Base-by-base conservation (phyloP, 2,797 vertebrate species). In the Malurus splendens region DNA sequence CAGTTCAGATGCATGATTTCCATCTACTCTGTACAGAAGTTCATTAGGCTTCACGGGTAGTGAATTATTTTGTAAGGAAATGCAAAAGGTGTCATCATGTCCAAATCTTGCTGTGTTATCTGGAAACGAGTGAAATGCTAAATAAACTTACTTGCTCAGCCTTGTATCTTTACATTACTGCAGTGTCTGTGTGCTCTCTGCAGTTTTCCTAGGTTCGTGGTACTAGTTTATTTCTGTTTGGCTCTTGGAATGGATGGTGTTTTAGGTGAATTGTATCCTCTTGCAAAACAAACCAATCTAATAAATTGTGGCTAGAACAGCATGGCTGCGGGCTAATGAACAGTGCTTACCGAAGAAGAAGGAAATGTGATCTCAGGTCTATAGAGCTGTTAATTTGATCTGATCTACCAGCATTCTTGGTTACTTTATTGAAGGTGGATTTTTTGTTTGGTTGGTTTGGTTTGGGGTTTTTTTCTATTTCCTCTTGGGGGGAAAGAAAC, bases 341-440 rank as follows among this genome's bases (percentile, higher is more conserved):
- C 86, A n/a, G 90, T 95, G 65, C 86, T 90, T 95, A 94, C 82
- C 4, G 23, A 61, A 68, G 23, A 71, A 66, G 79, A 44, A 56
- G 76, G 94, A 94, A 94, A 95, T 1, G 0, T 78, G 89, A 94
- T 95, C 82, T 83, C 1, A 11, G 14, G 39, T 66, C 70, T 90
- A 27, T 41, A 82, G 86, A 66, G 48, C 32, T 91, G 87, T 84
- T 90, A 62, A 92, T 93, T 90, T 86, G 92, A 94, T 93, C 91
- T 92, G 30, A 64, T 76, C 64, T 88, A 8, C 39, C 42, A 75
- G 70, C 44, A 61, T 87, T 87, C 59, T 65, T 56, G 64, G 28
- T 56, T 73, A 33, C 60, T 78, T 81, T 57, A 41, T 72, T 5
- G 6, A 72, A 81, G 56, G 47, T 68, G 25, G 16, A 38, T 51